Base-by-base conservation (phyloP, 2,888 invertebrate species). In the Balanococcus diminutus region DNA sequence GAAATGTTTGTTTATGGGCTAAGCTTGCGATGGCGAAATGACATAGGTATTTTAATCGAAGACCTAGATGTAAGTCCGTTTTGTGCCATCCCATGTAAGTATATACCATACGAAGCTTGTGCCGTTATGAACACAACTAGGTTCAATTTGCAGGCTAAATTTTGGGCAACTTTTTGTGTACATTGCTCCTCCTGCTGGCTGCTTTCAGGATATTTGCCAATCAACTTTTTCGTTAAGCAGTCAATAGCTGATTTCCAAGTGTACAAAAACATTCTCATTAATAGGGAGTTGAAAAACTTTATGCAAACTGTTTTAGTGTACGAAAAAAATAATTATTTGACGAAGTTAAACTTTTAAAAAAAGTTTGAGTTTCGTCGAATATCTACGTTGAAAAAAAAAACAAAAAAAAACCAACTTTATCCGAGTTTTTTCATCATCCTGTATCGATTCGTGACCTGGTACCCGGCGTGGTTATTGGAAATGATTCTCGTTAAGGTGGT, bases 351-450 rank as follows among this genome's bases (percentile, higher is more conserved):
- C 75, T 75, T 75, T 36, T 32, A 75, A 75, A 75, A 67, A 11
- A 75, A 75, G 75, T 75, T 75, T 32, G n/a, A 75, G 25, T 75
- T 75, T 75, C 75, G 32, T 75, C n/a, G 22, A 75, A 75, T 75
- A 75, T 2, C 9, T 16, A 32, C 75, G n/a, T 9, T 51, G 19
- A 51, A 19, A 5, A 75, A n/a, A 32, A 75, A 75, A 32, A 19
- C 16, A 75, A 75, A 75, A n/a, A 75, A 75, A 32, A 75, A 75
- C 32, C 16, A 75, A 75, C 32, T 75, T 75, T n/a, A 75, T 32
- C 28, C 75, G 32, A 75, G 11, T 75, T 32, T 75, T 22, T 75
- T 28, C 75, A 22, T 31, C n/a, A 75, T 75, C 61, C 61, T 11
- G 25, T 67, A 67, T 67, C 61, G 61, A 67, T 67, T 67, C 19